Percentiles rank a stretch among this genome's conserved stretches.
These are phyloP conservation scores for Xenentodon cancila DNA, from an alignment of 2,797 vertebrate species.

Conservation along the genomic window DNA sequence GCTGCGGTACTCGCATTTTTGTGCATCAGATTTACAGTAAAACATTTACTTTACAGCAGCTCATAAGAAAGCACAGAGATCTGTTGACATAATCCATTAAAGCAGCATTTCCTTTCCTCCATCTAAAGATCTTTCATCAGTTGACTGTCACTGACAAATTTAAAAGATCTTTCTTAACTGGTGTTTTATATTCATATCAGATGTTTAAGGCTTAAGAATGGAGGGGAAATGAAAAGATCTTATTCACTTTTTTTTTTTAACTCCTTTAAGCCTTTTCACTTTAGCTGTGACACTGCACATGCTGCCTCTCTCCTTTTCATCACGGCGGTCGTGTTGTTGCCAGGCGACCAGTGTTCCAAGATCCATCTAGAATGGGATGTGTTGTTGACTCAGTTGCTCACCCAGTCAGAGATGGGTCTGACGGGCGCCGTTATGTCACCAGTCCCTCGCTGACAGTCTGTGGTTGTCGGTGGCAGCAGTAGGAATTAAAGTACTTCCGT, in stretches of 20 bases:
- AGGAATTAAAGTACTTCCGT: constrained; percentile 19
- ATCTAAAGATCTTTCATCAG: neutral
- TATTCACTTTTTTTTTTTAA: no score
- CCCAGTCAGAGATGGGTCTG: constrained; percentile 68
- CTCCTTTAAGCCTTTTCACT: constrained; percentile 51
- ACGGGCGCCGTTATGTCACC: constrained; percentile 68
- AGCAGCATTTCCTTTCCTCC: neutral
- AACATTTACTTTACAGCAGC: no score
- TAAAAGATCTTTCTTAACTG: constrained; percentile 5
- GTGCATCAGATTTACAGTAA: neutral
- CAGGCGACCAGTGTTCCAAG: constrained; percentile 72
- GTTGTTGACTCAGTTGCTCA: constrained; percentile 75
- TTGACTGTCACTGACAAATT: constrained; percentile 26
- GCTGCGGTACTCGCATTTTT: constrained; percentile 8
- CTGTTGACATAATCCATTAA: neutral
- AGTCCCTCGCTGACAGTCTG: constrained; percentile 32
- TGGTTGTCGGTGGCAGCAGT: constrained; percentile 22
- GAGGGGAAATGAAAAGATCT: neutral
- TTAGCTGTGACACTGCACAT: constrained; percentile 37
- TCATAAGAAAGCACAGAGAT: neutral
- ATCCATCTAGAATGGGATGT: constrained; percentile 73
- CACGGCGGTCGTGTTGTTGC: constrained; percentile 74
- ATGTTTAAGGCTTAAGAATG: constrained; percentile 23
- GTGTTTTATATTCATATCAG: neutral
- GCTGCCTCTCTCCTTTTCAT: constrained; percentile 47